Conservation (phyloP, 2,797 vertebrate species). For the Lepidocolaptes lacrymiger region DNA sequence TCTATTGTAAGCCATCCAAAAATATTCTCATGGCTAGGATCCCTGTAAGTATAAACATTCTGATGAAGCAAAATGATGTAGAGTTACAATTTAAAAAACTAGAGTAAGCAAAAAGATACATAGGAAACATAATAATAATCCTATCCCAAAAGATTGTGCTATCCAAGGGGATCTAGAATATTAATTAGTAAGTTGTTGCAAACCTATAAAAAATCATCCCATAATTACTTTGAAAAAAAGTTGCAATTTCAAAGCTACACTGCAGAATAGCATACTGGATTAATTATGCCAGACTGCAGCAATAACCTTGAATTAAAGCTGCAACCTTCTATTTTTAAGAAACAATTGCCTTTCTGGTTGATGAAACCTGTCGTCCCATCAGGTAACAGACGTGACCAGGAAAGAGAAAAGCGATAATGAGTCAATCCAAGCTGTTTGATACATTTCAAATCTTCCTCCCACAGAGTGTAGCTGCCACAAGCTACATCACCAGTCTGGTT, state of each 20-base stretch:
- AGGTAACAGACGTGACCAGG: conserved; percentile 95
- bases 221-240: conserved; percentile 77
- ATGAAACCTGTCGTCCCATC: conserved; percentile 88
- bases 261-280: conserved; percentile 77
- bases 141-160: conserved; percentile 37
- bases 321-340: conserved; percentile 87
- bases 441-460: conserved; percentile 94
- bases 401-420: conserved; percentile 94
- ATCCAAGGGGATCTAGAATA: conserved; percentile 63
- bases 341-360: conserved; percentile 93
- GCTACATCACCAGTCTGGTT: conserved; percentile 90
- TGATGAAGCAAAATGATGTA: conserved; percentile 45
- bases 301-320: conserved; percentile 87
- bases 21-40: conserved; percentile 8
- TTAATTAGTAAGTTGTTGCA: conserved; percentile 67
- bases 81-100: conserved; percentile 41
- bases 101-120: conserved; percentile 54
- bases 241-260: conserved; percentile 74
- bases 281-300: conserved; percentile 85
- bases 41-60: conserved; percentile 27
- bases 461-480: conserved; percentile 93
- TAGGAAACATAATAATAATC: conserved; percentile 49
- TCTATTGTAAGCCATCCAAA: conserved; percentile 34
- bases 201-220: conserved; percentile 72
- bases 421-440: conserved; percentile 93